Evolutionary conservation across 2,888 invertebrate species (phyloP), one percentile per base, ranked within the genome.

Genomic region (Pseudolycoriella hygida): DNA sequence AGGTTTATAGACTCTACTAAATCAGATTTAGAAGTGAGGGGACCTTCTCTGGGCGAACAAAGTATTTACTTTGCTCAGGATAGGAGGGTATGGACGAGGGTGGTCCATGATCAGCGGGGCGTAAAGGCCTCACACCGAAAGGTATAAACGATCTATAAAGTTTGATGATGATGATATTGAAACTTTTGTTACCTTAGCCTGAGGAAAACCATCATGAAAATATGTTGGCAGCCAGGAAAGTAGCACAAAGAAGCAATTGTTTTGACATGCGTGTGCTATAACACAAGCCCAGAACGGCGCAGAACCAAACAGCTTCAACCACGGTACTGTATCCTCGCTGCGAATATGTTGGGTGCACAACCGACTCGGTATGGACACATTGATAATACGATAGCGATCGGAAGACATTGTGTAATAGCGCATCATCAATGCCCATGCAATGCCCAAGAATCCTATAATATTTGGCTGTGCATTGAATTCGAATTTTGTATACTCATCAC

Each of bases 151-250:
- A n/a, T n/a, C n/a, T n/a, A n/a, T n/a, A n/a, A n/a, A n/a, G n/a
- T n/a, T n/a, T n/a, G n/a, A n/a, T n/a, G n/a, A n/a, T n/a, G n/a
- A n/a, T n/a, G n/a, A n/a, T n/a, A n/a, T n/a, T n/a, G n/a, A n/a
- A n/a, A n/a, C n/a, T n/a, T 34, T 12, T 14, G 8, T 34, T 56
- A 64, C 63, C 58, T 75, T 76, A 31, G 74, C 76, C 50, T 73
- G 69, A 1, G 77, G 77, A 55, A 72, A 80, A 18, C 71, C 76
- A 54, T 80, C 80, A 55, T 77, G 74, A 56, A 81, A 81, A 58
- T 78, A 81, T 39, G 77, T 78, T 32, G 80, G 80, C 56, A 81
- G 64, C 80, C 80, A 81, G 10, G 77, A 78, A 38, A 80, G 64
- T 48, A 81, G 60, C 41, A 80, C 76, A 59, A 77, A 80, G 58